Evolutionary conservation across 2,888 invertebrate genomes (phyloP).

Genomic region (Zeuzera pyrina): DNA sequence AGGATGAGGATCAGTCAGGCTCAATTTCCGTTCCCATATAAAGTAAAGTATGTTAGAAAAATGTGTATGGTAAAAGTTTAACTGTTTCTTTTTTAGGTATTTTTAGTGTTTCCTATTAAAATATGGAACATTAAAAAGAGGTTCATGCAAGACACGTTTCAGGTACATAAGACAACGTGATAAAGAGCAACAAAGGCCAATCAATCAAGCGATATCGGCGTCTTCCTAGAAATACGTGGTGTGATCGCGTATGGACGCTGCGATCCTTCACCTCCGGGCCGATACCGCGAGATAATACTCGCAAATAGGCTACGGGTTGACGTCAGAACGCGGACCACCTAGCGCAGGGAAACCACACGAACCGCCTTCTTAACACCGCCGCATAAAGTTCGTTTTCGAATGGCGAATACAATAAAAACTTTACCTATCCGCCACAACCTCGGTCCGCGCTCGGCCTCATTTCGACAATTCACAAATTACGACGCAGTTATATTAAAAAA

Average conservation of each 20-base stretch:
- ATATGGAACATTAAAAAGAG: no score
- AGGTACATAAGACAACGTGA: slow-evolving; percentile 6
- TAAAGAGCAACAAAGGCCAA: slow-evolving; percentile 51
- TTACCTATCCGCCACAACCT: slow-evolving; percentile 29
- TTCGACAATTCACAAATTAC: slow-evolving; percentile 41
- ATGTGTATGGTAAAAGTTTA: no score
- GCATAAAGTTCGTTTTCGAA: slow-evolving; percentile 20
- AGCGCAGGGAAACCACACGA: slow-evolving; percentile 32
- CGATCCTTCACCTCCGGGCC: slow-evolving; percentile 54
- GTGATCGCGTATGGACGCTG: slow-evolving; percentile 40
- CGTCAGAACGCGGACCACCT: slow-evolving; percentile 38
- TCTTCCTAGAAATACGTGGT: slow-evolving; percentile 40
- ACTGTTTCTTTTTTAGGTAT: no score
- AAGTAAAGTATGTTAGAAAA: no score
- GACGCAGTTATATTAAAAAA: slow-evolving; percentile 38
- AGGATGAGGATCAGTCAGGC: no score
- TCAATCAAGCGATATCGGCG: slow-evolving; percentile 28
- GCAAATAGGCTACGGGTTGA: slow-evolving; percentile 59
- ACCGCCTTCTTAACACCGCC: slow-evolving; percentile 21
- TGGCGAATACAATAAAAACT: slow-evolving; percentile 7
- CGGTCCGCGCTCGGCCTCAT: slow-evolving; percentile 41
- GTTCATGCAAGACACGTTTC: no score
- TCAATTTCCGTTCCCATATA: no score
- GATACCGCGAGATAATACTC: slow-evolving; percentile 35
- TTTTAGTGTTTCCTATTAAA: no score